These are phyloP conservation scores for Macrophya annulata DNA, from an alignment of 2,888 invertebrate species.

Conservation along the genomic window DNA sequence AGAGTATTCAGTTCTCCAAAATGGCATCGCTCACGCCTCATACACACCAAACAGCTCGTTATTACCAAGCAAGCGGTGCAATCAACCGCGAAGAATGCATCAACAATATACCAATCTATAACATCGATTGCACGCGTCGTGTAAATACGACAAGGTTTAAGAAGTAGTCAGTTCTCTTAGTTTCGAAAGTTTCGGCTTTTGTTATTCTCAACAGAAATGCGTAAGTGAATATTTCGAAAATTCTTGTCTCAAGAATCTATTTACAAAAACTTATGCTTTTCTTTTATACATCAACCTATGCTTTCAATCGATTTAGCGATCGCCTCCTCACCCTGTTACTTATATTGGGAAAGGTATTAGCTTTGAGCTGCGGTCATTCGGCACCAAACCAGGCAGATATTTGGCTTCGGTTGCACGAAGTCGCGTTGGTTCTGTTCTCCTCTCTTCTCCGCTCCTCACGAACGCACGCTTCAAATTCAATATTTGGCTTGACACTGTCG, in stretches of 20 bases:
- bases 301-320: not conserved
- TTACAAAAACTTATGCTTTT: not conserved
- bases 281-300: not conserved
- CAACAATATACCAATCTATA: slow-evolving; percentile 42
- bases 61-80: not conserved
- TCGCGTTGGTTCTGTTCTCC: slow-evolving; percentile 9
- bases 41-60: not conserved
- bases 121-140: slow-evolving; percentile 39
- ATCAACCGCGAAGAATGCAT: slow-evolving; percentile 38
- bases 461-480: slow-evolving; percentile 49
- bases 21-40: slow-evolving; percentile 28
- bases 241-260: too few relatives aligned
- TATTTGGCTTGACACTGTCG: slow-evolving; percentile 50
- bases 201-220: not conserved
- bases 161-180: not conserved
- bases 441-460: slow-evolving; percentile 12
- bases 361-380: not conserved
- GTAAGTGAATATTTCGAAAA: not conserved
- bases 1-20: slow-evolving; percentile 8
- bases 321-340: not conserved
- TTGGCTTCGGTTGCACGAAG: slow-evolving; percentile 46
- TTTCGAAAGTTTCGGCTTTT: not conserved
- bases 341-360: not conserved
- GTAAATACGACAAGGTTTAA: not conserved
- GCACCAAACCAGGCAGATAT: slow-evolving; percentile 36